Evolutionary conservation across 2,113 vertebrate species (phyloP).

Genomic region (Podarcis cretensis): DNA sequence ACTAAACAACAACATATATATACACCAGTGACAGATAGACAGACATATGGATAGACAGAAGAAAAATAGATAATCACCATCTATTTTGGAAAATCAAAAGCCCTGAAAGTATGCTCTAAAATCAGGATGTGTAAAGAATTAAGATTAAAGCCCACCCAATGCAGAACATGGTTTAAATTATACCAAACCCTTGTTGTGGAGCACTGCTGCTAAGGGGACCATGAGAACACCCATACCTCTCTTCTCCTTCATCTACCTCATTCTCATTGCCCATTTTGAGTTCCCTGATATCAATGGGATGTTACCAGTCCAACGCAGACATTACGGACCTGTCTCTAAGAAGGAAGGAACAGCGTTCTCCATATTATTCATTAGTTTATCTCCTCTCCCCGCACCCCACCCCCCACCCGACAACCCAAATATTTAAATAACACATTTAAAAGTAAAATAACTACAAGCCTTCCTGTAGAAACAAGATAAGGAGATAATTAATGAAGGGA

Average conservation of each 20-base stretch:
- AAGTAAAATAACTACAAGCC: slow-evolving; percentile 53
- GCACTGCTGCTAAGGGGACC: not conserved
- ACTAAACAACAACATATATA: too few relatives aligned
- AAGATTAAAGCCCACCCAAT: not conserved
- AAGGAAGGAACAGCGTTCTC: slow-evolving; percentile 48
- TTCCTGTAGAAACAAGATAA: slow-evolving; percentile 41
- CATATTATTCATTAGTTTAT: slow-evolving; percentile 58
- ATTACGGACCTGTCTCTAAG: slow-evolving; percentile 27
- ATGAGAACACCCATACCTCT: too few relatives aligned
- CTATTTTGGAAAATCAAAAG: not conserved
- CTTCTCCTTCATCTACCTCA: not conserved
- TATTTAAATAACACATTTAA: slow-evolving; percentile 70
- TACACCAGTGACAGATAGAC: too few relatives aligned
- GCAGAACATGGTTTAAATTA: not conserved
- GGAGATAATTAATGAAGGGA: slow-evolving; percentile 53
- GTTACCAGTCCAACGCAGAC: slow-evolving; percentile 4
- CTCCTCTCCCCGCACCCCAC: not conserved
- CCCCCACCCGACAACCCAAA: slow-evolving; percentile 14
- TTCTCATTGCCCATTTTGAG: not conserved
- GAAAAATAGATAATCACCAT: too few relatives aligned
- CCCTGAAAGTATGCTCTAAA: not conserved
- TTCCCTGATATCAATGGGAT: not conserved
- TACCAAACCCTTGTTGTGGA: too few relatives aligned
- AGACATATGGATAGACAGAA: too few relatives aligned
- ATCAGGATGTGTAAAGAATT: not conserved